Base-by-base conservation (phyloP, 2,797 vertebrate species). In the Varecia variegata region DNA sequence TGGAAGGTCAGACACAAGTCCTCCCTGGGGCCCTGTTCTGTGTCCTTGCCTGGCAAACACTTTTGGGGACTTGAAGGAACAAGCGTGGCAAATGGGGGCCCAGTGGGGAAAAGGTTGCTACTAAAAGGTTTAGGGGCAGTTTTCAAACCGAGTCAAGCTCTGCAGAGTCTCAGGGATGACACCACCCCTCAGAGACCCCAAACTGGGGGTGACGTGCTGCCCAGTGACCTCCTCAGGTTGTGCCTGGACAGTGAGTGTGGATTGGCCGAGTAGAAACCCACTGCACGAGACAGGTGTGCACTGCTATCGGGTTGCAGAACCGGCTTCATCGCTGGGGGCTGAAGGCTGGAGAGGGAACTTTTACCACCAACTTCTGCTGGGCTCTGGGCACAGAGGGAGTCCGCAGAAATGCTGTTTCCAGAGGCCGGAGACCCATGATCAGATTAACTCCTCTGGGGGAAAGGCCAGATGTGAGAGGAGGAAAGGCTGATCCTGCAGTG, bases 181-280 rank as follows among this genome's bases (percentile, higher is more conserved):
- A 10, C 40, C 6, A 1, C 45, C 6, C 32, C 54, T 30, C 1
- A 0, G 25, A 45, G 25, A 30, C 62, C 3, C 3, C 0, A 0
- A 4, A 0, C 13, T 8, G 30, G 11, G 14, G 7, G 4, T 30
- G 54, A 21, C 2, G 8, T 52, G 62, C n/a, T 14, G 14, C 4
- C 52, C 20, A 14, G 3, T 38, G 50, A 23, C 40, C 10, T 35
- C 65, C 20, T 25, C 3, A 1, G 27, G 1, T 10, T 1, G 0
- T 38, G 47, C 0, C 17, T 30, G 58, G 47, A 54, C 1, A 7
- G 18, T 27, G 68, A 27, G 35, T 10, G 9, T 6, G 35, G 35
- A 27, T 1, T 17, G 35, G 27, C 74, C 0, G 3, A 15, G 2
- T 0, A 18, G 5, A 35, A 6, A 9, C 21, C 6, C 45, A 67